phyloP scores from a whole-genome alignment of 30 jellyfish, hydroid and myxozoan genomes.

The Turritopsis rubra region DNA sequence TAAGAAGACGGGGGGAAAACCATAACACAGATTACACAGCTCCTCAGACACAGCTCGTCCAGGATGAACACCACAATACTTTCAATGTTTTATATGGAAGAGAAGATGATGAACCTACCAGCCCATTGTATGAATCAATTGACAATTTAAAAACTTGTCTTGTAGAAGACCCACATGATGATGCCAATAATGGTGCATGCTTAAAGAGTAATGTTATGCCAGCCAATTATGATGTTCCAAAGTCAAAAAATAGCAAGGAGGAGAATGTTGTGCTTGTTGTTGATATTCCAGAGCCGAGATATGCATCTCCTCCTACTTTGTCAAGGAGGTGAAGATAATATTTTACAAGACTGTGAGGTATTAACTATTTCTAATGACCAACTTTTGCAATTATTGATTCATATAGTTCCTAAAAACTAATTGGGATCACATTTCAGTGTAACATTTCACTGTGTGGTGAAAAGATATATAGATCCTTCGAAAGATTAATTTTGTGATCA shows the following conservation, averaged over 20 bases:
- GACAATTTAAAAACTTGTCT: not conserved
- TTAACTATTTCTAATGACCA: not conserved
- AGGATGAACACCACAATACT: not conserved
- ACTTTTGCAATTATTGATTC: too few relatives aligned
- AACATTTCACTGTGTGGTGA: too few relatives aligned
- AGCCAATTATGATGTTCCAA: not conserved
- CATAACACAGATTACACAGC: not conserved
- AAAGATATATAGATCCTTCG: too few relatives aligned
- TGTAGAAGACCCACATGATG: not conserved
- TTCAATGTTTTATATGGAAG: constrained; percentile 1
- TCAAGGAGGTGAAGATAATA: not conserved
- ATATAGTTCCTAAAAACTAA: too few relatives aligned
- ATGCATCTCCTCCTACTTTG: constrained; percentile 6
- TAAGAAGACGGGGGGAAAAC: not conserved
- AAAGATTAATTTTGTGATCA: too few relatives aligned
- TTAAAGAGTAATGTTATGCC: not conserved
- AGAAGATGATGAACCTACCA: not conserved
- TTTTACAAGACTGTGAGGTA: not conserved
- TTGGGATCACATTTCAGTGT: too few relatives aligned
- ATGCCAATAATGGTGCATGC: not conserved
- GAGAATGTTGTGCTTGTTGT: not conserved
- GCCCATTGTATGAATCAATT: constrained; percentile 11
- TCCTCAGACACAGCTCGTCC: not conserved
- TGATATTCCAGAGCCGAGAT: not conserved
- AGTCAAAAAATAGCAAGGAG: not conserved